Conservation (phyloP, 2,888 invertebrate species). For the Tetranychus piercei region DNA sequence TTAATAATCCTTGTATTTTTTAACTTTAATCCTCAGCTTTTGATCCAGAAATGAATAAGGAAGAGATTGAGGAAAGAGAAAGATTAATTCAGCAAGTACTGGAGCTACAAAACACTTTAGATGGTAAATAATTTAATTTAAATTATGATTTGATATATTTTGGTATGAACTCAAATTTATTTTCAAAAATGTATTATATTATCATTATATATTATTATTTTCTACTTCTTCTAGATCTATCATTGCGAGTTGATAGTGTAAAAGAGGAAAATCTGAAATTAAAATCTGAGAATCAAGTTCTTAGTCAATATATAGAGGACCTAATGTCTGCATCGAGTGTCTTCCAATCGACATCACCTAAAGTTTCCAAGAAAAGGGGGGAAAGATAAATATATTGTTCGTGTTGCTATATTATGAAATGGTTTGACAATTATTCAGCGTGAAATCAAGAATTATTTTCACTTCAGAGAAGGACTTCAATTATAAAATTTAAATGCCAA, state of each 20-base stretch:
- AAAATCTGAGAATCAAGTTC: slow-evolving; percentile 91
- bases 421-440: no score
- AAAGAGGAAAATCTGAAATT: slow-evolving; percentile 96
- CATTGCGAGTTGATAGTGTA: slow-evolving; percentile 89
- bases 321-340: slow-evolving; percentile 90
- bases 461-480: background rate
- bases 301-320: slow-evolving; percentile 97
- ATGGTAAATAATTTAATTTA: slow-evolving; percentile 45
- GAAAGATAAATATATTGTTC: background rate
- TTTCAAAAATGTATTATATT: background rate
- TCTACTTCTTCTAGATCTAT: slow-evolving; percentile 49
- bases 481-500: background rate
- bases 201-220: no score
- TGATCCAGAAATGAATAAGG: slow-evolving; percentile 49
- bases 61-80: slow-evolving; percentile 94
- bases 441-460: no score
- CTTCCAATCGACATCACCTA: slow-evolving; percentile 78
- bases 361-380: slow-evolving; percentile 29
- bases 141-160: slow-evolving; percentile 2
- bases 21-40: slow-evolving; percentile 33
- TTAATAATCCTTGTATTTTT: slow-evolving; percentile 15
- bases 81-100: slow-evolving; percentile 87
- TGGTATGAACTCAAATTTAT: no score
- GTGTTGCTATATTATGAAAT: no score
- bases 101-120: slow-evolving; percentile 90